Evolutionary conservation across 2,113 vertebrate species (phyloP).

Genomic region (Hippocampus abdominalis): DNA sequence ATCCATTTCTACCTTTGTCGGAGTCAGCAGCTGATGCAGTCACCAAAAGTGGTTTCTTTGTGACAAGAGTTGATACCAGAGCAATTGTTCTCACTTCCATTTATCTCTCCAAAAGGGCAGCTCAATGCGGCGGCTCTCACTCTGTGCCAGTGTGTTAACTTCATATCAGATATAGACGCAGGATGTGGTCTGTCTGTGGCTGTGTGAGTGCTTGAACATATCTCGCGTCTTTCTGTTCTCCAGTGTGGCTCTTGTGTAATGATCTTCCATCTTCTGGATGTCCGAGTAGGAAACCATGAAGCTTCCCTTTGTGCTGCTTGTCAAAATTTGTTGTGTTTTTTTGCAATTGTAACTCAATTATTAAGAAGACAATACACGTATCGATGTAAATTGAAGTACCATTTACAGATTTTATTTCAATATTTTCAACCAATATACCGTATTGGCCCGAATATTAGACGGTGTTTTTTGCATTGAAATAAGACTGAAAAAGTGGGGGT

Average conservation of each 20-base stretch:
- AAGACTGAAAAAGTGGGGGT: too few relatives aligned
- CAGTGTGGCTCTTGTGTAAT: constrained; percentile 22
- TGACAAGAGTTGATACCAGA: constrained; percentile 33
- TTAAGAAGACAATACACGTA: not conserved
- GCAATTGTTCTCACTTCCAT: constrained; percentile 43
- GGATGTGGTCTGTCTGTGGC: constrained; percentile 1
- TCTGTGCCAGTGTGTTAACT: constrained; percentile 26
- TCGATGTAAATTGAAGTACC: not conserved
- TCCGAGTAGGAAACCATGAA: constrained; percentile 8
- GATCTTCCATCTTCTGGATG: constrained; percentile 17
- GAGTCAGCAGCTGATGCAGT: constrained; percentile 15
- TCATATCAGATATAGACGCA: constrained; percentile 44
- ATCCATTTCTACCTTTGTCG: constrained; percentile 12
- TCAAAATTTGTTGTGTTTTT: not conserved
- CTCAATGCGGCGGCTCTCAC: constrained; percentile 34
- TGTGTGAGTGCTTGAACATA: constrained; percentile 10
- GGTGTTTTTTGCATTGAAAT: too few relatives aligned
- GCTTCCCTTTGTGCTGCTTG: not conserved
- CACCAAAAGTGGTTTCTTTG: constrained; percentile 32
- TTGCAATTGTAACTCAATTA: not conserved
- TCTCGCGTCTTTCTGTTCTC: constrained; percentile 7
- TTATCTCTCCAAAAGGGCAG: constrained; percentile 56
- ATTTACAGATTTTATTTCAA: not conserved
- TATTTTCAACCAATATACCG: too few relatives aligned
- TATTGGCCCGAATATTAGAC: too few relatives aligned